These are phyloP conservation scores for Pristis pectinata DNA, from an alignment of 2,797 vertebrate species.

Conservation along the genomic window DNA sequence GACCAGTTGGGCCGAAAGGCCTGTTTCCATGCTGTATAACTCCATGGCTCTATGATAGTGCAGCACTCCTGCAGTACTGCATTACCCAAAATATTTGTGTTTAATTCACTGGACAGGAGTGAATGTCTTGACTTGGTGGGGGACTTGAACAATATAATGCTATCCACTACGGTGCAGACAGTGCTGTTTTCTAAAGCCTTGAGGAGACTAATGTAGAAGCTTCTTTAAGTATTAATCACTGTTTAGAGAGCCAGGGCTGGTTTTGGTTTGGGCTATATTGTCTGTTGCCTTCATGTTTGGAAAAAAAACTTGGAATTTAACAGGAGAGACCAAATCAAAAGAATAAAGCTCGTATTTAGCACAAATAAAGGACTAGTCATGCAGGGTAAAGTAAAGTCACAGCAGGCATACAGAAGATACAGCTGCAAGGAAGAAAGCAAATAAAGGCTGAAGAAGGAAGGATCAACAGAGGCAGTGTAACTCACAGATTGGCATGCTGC, in stretches of 20 bases:
- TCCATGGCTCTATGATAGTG: no score
- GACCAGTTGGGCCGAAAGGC: no score
- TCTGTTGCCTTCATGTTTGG: no score
- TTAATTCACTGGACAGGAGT: no score
- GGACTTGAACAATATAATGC: no score
- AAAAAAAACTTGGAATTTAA: background rate
- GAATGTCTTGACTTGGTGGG: no score
- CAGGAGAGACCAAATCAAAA: background rate
- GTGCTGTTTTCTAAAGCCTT: background rate
- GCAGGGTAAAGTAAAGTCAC: background rate
- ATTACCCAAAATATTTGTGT: no score
- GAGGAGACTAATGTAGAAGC: background rate
- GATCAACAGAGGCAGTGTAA: background rate
- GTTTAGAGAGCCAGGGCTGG: background rate
- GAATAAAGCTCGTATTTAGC: background rate
- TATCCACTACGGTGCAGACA: no score
- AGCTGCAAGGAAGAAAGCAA: conserved; percentile 18
- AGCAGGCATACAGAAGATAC: conserved; percentile 5
- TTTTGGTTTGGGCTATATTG: no score
- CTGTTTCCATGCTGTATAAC: no score
- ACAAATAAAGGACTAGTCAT: background rate
- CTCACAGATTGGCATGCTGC: background rate
- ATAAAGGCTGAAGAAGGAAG: background rate
- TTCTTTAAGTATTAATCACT: background rate
- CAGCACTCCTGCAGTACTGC: no score